Percentiles rank a stretch among this genome's conserved stretches.
Evolutionary conservation across 2,888 invertebrate species (phyloP).

Genomic region (Laothoe populi): DNA sequence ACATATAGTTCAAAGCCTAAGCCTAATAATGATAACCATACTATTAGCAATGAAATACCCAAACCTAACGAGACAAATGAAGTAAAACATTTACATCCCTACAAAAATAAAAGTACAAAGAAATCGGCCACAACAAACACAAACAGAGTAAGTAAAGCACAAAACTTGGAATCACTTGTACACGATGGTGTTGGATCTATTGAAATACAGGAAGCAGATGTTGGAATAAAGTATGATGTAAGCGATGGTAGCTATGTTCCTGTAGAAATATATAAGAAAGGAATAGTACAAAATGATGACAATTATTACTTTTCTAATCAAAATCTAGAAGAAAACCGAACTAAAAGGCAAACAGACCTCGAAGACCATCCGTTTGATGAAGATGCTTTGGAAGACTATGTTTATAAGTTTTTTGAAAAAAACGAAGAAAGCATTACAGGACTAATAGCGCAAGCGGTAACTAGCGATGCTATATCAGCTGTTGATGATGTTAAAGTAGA

Average conservation of each 20-base stretch:
- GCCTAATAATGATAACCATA: constrained; percentile 63
- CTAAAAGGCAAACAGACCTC: constrained; percentile 69
- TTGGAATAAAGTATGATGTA: constrained; percentile 85
- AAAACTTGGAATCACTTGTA: constrained; percentile 68
- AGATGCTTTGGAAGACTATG: constrained; percentile 72
- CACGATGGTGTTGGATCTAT: constrained; percentile 77
- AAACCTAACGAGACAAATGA: constrained; percentile 78
- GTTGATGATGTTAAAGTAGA: constrained; percentile 63
- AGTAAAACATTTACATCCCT: constrained; percentile 85
- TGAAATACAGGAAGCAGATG: constrained; percentile 84
- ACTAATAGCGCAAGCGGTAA: constrained; percentile 69
- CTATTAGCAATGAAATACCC: constrained; percentile 79
- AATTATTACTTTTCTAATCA: constrained; percentile 57
- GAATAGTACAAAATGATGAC: constrained; percentile 84
- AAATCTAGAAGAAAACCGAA: constrained; percentile 47
- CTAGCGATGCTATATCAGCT: constrained; percentile 60
- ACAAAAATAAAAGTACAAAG: constrained; percentile 63
- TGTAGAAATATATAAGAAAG: constrained; percentile 85
- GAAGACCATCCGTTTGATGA: constrained; percentile 76
- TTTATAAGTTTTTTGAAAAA: constrained; percentile 70
- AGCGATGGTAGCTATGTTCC: constrained; percentile 81
- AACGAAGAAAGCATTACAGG: constrained; percentile 73
- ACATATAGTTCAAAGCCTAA: constrained; percentile 89
- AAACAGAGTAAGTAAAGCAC: constrained; percentile 62
- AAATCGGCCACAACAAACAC: constrained; percentile 56